Evolutionary conservation across 2,888 invertebrate genomes (phyloP), one percentile per base, ranked within the genome.

Genomic region (Trissolcus brochymenae): DNA sequence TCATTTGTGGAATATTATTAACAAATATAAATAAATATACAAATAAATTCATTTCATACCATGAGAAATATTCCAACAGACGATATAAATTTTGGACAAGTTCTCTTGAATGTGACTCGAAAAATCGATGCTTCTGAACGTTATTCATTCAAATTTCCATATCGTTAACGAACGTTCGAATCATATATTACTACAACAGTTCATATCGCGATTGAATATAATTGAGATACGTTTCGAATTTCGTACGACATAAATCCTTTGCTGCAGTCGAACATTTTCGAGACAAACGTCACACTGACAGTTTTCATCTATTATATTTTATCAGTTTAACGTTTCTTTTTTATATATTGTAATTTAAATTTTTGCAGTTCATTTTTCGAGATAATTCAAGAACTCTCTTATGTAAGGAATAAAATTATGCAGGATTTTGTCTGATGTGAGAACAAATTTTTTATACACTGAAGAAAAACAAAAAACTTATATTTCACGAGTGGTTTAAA

Each of bases 161-260:
- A 70, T 41, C 70, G 51, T 51, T 70, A 70, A 70, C 62, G 62
- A 62, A 70, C 56, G 56, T 41, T 62, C 25, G 56, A 55, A 62
- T 51, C 56, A 62, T 70, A 62, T 43, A 62, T 62, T 70, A 62
- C 56, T 35, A 35, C 35, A 55, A 50, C 54, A 70, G 43, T 61
- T 68, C 55, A 54, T 68, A 60, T 68, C 60, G 43, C 60, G 60
- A 60, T 68, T 68, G 68, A 68, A 68, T 60, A 54, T 68, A 68
- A 68, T 61, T 68, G 55, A 61, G 57, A 53, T 60, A 16, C 25
- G 19, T 54, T 29, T 16, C 46, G 50, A 57, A 65, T 65, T 55
- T 49, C 49, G 19, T 41, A 29, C 14, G 9, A 61, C n/a, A 25
- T 17, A 16, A 61, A 51, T 25, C 29, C 29, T 35, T 60, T n/a